phyloP scores from a whole-genome alignment of 2,113 vertebrate genomes.

The Capricornis sumatraensis region DNA sequence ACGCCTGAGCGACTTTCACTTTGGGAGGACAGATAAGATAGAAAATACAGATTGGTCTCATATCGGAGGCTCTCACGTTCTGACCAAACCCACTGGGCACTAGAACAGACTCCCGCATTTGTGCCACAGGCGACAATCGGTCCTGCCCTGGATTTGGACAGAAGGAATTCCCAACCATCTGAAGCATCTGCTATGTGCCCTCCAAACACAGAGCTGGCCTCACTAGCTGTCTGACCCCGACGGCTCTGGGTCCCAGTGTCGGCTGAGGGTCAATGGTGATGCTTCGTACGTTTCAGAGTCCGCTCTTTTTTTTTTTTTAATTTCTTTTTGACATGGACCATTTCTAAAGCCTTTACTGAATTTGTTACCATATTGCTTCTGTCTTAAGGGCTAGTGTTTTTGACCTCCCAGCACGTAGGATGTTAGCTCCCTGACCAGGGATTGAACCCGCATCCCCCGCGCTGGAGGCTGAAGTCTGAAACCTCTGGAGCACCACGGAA shows the following conservation, averaged over 20 bases:
- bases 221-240: not conserved
- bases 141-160: too few species aligned
- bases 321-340: not conserved
- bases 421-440: not conserved
- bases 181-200: not conserved
- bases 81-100: rapidly evolving
- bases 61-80: not conserved
- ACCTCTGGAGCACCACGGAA: not conserved
- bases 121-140: rapidly evolving
- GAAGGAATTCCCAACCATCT: not conserved
- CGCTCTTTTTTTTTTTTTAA: not conserved
- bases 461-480: not conserved
- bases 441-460: rapidly evolving
- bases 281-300: rapidly evolving
- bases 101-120: rapidly evolving
- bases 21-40: too few species aligned
- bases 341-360: not conserved
- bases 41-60: rapidly evolving
- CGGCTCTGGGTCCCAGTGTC: rapidly evolving
- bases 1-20: not conserved
- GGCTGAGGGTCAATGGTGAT: rapidly evolving
- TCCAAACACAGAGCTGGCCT: not conserved
- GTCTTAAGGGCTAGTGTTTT: not conserved
- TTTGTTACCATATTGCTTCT: not conserved
- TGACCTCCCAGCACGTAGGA: not conserved